A percentile compares a stretch with the other conserved stretches of the same genome.
phyloP scores from a whole-genome alignment of 2,888 invertebrate species.

The Masnerella sp. region DNA sequence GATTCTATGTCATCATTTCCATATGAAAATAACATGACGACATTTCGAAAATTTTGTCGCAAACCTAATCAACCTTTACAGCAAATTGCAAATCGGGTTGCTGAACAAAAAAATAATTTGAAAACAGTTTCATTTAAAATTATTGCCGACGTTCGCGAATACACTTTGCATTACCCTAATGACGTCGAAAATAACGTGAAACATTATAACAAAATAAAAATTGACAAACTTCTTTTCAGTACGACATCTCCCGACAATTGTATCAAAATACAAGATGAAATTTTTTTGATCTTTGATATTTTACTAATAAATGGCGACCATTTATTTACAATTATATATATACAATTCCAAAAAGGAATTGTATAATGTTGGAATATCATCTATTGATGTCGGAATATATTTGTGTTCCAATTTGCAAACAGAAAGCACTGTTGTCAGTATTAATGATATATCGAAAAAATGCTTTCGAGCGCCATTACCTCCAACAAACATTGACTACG shows the following conservation, averaged over 20 bases:
- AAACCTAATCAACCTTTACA: slow-evolving; percentile 24
- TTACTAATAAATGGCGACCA: background rate
- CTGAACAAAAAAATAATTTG: background rate
- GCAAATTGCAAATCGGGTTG: slow-evolving; percentile 31
- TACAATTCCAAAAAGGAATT: background rate
- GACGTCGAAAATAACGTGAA: background rate
- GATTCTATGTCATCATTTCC: slow-evolving; percentile 34
- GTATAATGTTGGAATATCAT: too few relatives aligned
- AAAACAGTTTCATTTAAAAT: background rate
- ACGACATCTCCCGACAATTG: slow-evolving; percentile 9
- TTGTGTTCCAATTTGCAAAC: background rate
- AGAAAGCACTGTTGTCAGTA: background rate
- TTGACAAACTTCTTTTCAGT: background rate
- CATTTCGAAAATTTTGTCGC: slow-evolving; percentile 14
- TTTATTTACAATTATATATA: background rate
- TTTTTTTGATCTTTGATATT: slow-evolving; percentile 3
- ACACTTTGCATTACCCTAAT: background rate
- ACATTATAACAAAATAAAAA: slow-evolving; percentile 6
- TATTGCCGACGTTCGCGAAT: background rate
- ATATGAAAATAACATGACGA: slow-evolving; percentile 39
- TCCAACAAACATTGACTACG: background rate
- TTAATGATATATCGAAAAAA: background rate
- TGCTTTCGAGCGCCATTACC: background rate
- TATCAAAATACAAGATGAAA: slow-evolving; percentile 1
- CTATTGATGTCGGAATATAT: slow-evolving; percentile 6